A percentile compares a stretch with the other conserved stretches of the same genome.
Conservation (phyloP, 2,797 vertebrate species). For the Setipinna tenuifilis region DNA sequence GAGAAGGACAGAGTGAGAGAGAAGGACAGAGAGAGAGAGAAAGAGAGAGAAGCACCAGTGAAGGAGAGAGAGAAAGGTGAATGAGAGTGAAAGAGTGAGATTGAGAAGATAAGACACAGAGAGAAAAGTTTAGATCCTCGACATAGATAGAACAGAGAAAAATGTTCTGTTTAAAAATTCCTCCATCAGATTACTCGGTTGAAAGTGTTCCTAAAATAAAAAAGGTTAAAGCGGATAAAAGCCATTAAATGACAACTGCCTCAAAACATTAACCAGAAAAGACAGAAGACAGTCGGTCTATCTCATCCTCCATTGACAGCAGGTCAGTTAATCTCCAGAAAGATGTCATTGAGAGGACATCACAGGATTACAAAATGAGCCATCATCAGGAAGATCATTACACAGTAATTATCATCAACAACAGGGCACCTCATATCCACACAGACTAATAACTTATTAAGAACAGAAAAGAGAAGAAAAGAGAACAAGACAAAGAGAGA, state of each 20-base stretch:
- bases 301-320: background rate
- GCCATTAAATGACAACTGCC: constrained; percentile 13
- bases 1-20: constrained; percentile 73
- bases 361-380: background rate
- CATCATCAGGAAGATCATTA: background rate
- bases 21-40: constrained; percentile 61
- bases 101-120: constrained; percentile 39
- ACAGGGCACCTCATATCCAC: background rate
- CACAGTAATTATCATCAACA: constrained; percentile 10
- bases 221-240: background rate
- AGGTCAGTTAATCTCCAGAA: constrained; percentile 17
- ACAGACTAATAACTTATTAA: background rate
- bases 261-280: constrained; percentile 7
- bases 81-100: background rate
- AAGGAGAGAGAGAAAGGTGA: background rate
- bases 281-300: background rate
- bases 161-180: constrained; percentile 34
- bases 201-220: constrained; percentile 16
- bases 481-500: constrained; percentile 72
- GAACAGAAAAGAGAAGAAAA: constrained; percentile 50
- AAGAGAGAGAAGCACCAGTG: constrained; percentile 34
- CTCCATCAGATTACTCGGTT: constrained; percentile 26
- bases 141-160: constrained; percentile 63
- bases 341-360: background rate
- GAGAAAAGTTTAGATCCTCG: constrained; percentile 85